Percentiles rank a stretch among this genome's conserved stretches.
phyloP scores from a whole-genome alignment of 2,113 vertebrate species.

The Cathartes aura region DNA sequence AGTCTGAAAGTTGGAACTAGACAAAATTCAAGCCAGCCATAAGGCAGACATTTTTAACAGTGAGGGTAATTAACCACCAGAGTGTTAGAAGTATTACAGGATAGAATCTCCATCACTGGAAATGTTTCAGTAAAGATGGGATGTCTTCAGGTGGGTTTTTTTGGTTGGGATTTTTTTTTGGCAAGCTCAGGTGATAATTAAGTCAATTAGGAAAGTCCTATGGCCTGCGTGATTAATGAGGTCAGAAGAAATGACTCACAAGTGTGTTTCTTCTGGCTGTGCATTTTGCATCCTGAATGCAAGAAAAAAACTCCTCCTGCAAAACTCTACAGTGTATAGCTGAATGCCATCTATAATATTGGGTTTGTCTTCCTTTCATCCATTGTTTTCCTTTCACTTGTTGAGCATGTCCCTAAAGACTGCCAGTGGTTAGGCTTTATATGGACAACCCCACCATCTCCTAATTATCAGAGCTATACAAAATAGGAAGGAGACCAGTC shows the following conservation, averaged over 20 bases:
- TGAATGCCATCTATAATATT: not conserved
- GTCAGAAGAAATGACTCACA: not conserved
- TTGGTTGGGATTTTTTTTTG: not conserved
- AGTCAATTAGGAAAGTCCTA: not conserved
- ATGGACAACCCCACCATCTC: not conserved
- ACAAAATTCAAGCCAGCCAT: not conserved
- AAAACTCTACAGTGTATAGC: not conserved
- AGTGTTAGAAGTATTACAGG: not conserved
- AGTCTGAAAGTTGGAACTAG: not conserved
- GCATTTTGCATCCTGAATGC: not conserved
- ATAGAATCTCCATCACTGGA: not conserved
- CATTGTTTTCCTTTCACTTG: not conserved
- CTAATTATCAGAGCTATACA: not conserved
- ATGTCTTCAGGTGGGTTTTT: not conserved
- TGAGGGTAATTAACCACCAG: not conserved
- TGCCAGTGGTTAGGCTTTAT: not conserved
- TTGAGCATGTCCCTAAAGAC: not conserved
- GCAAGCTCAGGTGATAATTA: not conserved
- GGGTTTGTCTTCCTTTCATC: conserved; percentile 1
- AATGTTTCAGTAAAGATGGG: not conserved
- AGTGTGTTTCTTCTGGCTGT: not conserved
- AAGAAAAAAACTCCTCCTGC: not conserved
- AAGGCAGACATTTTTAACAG: not conserved
- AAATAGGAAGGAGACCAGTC: not conserved
- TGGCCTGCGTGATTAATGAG: not conserved